Evolutionary conservation across 2,113 vertebrate genomes (phyloP).

Genomic region (Alligator sinensis): DNA sequence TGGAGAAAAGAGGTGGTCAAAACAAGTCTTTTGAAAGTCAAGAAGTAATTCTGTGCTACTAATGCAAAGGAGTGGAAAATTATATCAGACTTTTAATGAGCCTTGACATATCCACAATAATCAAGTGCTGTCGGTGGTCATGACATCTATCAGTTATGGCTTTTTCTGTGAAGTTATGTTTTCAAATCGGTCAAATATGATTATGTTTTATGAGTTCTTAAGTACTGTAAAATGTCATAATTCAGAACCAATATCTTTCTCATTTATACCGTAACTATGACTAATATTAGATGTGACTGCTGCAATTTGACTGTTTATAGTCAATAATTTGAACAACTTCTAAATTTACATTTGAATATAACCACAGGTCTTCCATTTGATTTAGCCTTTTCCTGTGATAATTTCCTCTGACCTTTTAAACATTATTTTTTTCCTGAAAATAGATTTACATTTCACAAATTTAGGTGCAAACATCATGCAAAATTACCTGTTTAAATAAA

Average conservation of each 20-base stretch:
- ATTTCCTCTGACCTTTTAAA: conserved; percentile 31
- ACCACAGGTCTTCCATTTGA: not conserved
- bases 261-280: not conserved
- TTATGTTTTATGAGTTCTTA: not conserved
- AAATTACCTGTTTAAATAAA: not conserved
- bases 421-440: not conserved
- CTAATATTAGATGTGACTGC: not conserved
- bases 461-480: not conserved
- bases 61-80: conserved; percentile 45
- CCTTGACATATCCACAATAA: not conserved
- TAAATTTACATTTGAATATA: conserved; percentile 9
- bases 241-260: not conserved
- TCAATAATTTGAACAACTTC: conserved; percentile 4
- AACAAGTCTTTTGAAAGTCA: not conserved
- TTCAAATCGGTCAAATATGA: conserved; percentile 23
- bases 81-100: conserved; percentile 25
- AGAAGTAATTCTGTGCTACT: not conserved
- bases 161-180: not conserved
- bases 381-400: not conserved
- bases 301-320: conserved; percentile 6
- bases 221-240: not conserved
- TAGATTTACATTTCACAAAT: conserved; percentile 13
- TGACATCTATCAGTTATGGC: conserved; percentile 1
- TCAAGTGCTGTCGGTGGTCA: not conserved
- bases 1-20: not conserved